phyloP scores from a whole-genome alignment of 2,888 invertebrate species.

The Watsonalla cultraria region DNA sequence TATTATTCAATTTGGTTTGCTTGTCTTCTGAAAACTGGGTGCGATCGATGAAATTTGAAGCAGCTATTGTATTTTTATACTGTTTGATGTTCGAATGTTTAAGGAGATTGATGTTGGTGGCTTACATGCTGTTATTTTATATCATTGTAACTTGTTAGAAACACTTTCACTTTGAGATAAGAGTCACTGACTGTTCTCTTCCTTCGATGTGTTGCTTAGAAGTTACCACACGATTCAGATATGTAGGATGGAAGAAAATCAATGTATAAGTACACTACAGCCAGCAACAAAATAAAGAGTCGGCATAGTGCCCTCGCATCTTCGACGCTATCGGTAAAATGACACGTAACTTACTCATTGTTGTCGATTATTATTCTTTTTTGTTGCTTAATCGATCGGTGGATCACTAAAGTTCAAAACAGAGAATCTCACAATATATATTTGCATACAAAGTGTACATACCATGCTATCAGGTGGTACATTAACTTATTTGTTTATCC shows the following conservation, averaged over 20 bases:
- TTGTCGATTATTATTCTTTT: background rate
- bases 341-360: background rate
- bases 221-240: too few relatives aligned
- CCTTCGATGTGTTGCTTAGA: too few relatives aligned
- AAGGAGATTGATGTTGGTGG: background rate
- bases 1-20: slow-evolving; percentile 1
- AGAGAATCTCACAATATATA: background rate
- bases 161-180: background rate
- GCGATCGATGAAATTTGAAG: slow-evolving; percentile 10
- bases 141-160: background rate
- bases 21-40: slow-evolving; percentile 8
- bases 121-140: background rate
- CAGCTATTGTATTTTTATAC: slow-evolving; percentile 20
- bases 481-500: background rate
- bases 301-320: background rate
- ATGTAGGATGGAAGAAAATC: background rate
- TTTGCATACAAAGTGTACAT: background rate
- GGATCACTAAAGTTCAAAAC: background rate
- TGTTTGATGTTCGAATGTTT: slow-evolving; percentile 3
- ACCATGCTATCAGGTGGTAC: background rate
- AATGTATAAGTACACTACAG: background rate
- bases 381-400: background rate
- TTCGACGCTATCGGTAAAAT: background rate
- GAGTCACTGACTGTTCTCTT: background rate
- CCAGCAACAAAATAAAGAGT: background rate